These are phyloP conservation scores for Celastrina argiolus DNA, from an alignment of 2,888 invertebrate genomes.

Conservation along the genomic window DNA sequence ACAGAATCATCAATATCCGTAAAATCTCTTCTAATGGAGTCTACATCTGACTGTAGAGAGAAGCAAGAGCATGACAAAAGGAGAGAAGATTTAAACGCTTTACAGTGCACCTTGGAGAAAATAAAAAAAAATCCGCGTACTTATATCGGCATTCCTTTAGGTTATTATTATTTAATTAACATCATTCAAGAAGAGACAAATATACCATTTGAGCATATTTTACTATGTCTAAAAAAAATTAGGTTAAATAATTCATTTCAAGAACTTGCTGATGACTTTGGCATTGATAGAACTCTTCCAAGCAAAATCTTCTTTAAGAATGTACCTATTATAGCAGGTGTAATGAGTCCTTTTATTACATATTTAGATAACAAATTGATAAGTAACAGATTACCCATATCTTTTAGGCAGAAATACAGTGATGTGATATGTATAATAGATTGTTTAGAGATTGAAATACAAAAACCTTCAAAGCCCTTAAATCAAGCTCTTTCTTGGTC, in stretches of 20 bases:
- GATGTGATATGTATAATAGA: conserved; percentile 45
- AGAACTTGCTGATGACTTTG: conserved; percentile 31
- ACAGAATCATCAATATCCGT: neutral
- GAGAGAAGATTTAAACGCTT: neutral
- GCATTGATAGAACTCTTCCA: conserved; percentile 23
- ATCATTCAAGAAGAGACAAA: conserved; percentile 24
- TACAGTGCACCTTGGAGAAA: neutral
- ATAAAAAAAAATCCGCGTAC: conserved; percentile 24
- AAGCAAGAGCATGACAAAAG: neutral
- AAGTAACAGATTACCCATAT: conserved; percentile 35
- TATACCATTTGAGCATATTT: conserved; percentile 26
- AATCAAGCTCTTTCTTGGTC: conserved; percentile 47
- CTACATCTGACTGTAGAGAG: neutral
- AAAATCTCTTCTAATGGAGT: neutral
- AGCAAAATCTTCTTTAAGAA: conserved; percentile 31
- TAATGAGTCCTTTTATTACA: conserved; percentile 35
- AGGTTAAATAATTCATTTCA: conserved; percentile 28
- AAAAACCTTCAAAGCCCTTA: conserved; percentile 44
- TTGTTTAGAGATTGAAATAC: conserved; percentile 47
- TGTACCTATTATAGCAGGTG: conserved; percentile 34
- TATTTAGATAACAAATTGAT: conserved; percentile 27
- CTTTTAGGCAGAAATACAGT: conserved; percentile 39
- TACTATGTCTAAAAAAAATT: conserved; percentile 31
- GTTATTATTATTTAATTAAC: conserved; percentile 28
- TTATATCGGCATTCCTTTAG: conserved; percentile 26